Evolutionary conservation across 2,888 invertebrate genomes (phyloP), one percentile per base, ranked within the genome.

Genomic region (Chloromyia formosa): DNA sequence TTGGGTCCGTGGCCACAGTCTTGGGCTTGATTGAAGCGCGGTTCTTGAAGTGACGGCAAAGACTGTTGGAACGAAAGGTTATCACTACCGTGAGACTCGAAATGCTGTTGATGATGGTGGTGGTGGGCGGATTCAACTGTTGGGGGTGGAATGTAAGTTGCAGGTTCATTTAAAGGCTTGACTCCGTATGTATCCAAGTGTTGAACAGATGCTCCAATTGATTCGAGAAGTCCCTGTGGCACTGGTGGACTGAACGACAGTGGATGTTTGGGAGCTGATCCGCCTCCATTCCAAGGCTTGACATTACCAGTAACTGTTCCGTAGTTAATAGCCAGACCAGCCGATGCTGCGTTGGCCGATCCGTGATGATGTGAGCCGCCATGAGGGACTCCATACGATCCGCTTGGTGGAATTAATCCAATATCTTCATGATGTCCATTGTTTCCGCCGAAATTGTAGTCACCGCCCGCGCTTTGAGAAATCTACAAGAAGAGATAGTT

Each of bases 231-330:
- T 0, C 92, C 92, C 68, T 88, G 87, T 0, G 93, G 93, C 0
- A 94, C 91, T 0, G 92, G 89, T n/a, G 92, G 91, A 61, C 92
- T 88, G 83, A 92, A 93, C 78, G 91, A 88, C 4, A 93, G 88
- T 0, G 94, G 93, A 42, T 87, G 87, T 80, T 87, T 87, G 0
- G 82, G 83, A 0, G 81, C 79, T n/a, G 79, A 79, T 18, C 81
- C 81, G 54, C 79, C 80, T 35, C 78, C 78, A 16, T 81, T 78
- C 77, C 82, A 80, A 1, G 80, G 80, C 53, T 80, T 82, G 0
- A 80, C 78, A 77, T 83, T 83, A 2, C 82, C 83, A 1, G 81
- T 81, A 0, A 81, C 80, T 14, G 81, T 78, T 18, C 83, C 84
- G 53, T 84, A 82, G 71, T 81, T 81, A 5, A 83, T 80, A 45